phyloP scores from a whole-genome alignment of 2,797 vertebrate species.

The Crypturellus tataupa region DNA sequence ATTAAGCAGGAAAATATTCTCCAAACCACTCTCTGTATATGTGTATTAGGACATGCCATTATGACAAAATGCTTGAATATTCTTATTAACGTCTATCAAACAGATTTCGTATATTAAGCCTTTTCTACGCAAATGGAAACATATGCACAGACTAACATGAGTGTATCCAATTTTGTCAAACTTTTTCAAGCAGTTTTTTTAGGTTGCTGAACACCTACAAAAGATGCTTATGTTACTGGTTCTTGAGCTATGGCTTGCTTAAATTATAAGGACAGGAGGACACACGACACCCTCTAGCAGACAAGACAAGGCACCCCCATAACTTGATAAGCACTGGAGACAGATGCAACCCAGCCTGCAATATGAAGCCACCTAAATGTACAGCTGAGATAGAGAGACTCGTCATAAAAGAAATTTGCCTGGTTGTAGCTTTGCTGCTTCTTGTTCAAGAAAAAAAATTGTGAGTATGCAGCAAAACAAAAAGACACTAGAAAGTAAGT shows the following conservation, averaged over 20 bases:
- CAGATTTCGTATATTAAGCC: neutral
- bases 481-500: neutral
- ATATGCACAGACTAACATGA: neutral
- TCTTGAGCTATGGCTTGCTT: neutral
- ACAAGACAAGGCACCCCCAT: neutral
- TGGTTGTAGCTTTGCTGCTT: neutral
- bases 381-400: neutral
- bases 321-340: neutral
- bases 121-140: neutral
- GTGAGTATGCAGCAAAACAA: neutral
- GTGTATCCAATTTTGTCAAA: neutral
- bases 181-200: neutral
- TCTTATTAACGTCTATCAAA: neutral
- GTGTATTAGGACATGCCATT: neutral
- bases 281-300: neutral
- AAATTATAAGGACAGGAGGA: neutral
- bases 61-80: neutral
- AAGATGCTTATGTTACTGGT: neutral
- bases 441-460: neutral
- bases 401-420: neutral
- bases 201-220: neutral
- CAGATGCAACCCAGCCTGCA: neutral
- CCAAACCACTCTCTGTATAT: rapidly evolving
- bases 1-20: neutral
- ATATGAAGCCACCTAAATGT: rapidly evolving